Conservation (phyloP, 2,888 invertebrate genomes). For the Sthenelais limicola region DNA sequence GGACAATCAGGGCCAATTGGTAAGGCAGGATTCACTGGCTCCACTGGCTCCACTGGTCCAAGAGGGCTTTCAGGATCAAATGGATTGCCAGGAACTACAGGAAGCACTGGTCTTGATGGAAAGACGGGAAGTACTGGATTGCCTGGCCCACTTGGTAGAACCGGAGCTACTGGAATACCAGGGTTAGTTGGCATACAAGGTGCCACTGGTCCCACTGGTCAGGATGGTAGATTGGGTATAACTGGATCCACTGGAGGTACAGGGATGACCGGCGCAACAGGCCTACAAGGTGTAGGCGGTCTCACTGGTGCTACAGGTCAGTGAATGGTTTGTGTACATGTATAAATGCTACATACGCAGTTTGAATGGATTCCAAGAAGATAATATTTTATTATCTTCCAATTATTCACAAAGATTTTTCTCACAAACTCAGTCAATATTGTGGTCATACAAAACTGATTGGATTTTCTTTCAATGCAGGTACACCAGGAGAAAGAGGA, state of each 20-base stretch:
- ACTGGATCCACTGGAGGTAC: background rate
- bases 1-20: no score
- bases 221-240: background rate
- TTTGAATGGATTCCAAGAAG: no score
- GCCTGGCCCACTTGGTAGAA: background rate
- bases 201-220: constrained; percentile 1
- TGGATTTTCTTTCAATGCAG: background rate
- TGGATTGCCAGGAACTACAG: constrained; percentile 6
- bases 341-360: no score
- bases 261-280: constrained; percentile 4
- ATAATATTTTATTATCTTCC: no score
- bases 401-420: no score
- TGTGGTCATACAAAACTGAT: no score
- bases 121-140: background rate
- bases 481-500: background rate
- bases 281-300: background rate
- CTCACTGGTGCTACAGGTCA: background rate
- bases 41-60: constrained; percentile 9
- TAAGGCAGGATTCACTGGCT: constrained; percentile 12
- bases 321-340: no score
- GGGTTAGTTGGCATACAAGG: background rate
- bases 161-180: background rate
- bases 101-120: background rate
- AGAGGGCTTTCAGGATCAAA: background rate
- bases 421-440: no score